Conservation (phyloP, 2,888 invertebrate species). For the Dascillus cervinus region DNA sequence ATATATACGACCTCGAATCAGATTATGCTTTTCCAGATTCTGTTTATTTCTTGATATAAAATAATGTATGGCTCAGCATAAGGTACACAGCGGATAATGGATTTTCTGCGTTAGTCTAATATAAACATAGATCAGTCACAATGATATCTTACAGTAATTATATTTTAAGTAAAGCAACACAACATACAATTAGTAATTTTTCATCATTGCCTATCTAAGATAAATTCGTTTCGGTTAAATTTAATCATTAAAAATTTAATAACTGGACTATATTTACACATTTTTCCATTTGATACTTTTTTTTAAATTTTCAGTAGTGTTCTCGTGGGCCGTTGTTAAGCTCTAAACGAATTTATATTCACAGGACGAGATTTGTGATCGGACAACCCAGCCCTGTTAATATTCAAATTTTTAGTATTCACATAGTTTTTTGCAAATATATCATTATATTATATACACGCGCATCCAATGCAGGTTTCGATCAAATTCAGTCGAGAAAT, state of each 20-base stretch:
- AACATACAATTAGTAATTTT: constrained; percentile 39
- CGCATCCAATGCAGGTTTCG: constrained; percentile 22
- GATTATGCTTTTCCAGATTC: constrained; percentile 13
- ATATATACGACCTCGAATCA: constrained; percentile 21
- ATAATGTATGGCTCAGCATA: constrained; percentile 28
- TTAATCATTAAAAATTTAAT: constrained; percentile 44
- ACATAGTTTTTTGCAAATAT: constrained; percentile 27
- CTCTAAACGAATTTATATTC: constrained; percentile 18
- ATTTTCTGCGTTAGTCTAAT: constrained; percentile 20
- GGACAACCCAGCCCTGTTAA: background rate
- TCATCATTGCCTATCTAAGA: constrained; percentile 39
- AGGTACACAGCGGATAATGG: constrained; percentile 43
- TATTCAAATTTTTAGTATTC: too few species aligned
- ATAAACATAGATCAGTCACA: constrained; percentile 41
- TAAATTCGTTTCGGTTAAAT: constrained; percentile 45
- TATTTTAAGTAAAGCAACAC: constrained; percentile 43
- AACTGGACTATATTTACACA: constrained; percentile 46
- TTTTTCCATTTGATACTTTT: constrained; percentile 25
- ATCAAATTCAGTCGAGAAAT: constrained; percentile 35
- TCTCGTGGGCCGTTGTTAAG: constrained; percentile 8
- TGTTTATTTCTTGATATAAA: constrained; percentile 17
- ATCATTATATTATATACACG: too few species aligned
- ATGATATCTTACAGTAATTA: constrained; percentile 38
- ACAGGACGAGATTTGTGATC: constrained; percentile 5
- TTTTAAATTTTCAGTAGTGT: constrained; percentile 12